Base-by-base conservation (phyloP, 2,888 invertebrate species). In the Coremacera marginata region DNA sequence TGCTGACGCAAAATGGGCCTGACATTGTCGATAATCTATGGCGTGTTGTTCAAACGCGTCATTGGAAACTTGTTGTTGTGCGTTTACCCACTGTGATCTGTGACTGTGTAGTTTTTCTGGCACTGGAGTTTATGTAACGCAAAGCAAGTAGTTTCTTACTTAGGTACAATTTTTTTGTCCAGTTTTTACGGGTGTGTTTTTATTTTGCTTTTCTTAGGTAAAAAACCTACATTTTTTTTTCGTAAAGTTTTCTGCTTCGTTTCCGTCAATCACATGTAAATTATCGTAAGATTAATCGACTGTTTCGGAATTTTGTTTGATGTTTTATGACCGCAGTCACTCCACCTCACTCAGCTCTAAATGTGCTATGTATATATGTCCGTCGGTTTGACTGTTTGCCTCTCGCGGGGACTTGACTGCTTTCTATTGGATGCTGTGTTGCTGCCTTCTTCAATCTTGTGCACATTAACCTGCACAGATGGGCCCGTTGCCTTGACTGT, bases 281-380 rank as follows among this genome's bases (percentile, higher is more conserved):
- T 87, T 84, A 87, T 86, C 86, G 85, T 85, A 86, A 87, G 87
- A 87, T 87, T 88, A 88, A 87, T 88, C 84, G 86, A 85, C 84
- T 85, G 82, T 86, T 86, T 86, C 86, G 86, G 85, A 85, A 84
- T 84, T 84, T 83, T 83, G 84, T 87, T 87, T 87, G 87, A 87
- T 84, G 86, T 86, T 86, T 84, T 83, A 85, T 84, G 82, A 83
- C 82, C 85, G 80, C 81, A 84, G 84, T 83, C 82, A 80, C 81
- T 80, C 67, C 52, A 51, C 63, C 51, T 27, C 14, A 77, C 57
- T 27, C 76, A 71, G 31, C 19, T 44, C 60, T 72, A 37, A 51
- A 44, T 22, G 14, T 14, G n/a, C 8, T 44, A 44, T 44, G 37
- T 57, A 57, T 22, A 27, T 60, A 55, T 1, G 60, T 55, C 44